These are phyloP conservation scores for Caranx ignobilis DNA, from an alignment of 2,113 vertebrate genomes.

Conservation along the genomic window DNA sequence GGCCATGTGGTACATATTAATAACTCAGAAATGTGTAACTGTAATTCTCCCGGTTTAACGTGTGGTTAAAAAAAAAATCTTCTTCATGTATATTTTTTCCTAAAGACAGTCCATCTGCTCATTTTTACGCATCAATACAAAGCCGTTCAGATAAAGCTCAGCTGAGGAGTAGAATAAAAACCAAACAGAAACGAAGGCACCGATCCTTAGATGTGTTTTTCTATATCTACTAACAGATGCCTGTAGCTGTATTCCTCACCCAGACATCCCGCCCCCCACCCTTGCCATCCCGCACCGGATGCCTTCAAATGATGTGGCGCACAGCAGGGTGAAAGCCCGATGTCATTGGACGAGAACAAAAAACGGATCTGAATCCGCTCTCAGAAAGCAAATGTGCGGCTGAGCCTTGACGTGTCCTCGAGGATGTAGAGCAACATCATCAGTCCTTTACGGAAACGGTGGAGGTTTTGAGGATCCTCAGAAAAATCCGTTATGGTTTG, in stretches of 20 bases:
- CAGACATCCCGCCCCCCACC: constrained; percentile 61
- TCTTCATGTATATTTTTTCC: not conserved
- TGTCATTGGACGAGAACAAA: not conserved
- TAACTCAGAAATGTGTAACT: not conserved
- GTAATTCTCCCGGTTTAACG: not conserved
- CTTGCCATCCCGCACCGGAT: constrained; percentile 40
- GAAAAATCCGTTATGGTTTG: not conserved
- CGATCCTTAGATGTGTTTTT: not conserved
- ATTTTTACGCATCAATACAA: constrained; percentile 22
- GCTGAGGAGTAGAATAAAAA: not conserved
- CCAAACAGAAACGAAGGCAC: not conserved
- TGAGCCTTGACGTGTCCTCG: not conserved
- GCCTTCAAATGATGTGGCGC: constrained; percentile 44
- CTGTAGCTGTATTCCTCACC: constrained; percentile 63
- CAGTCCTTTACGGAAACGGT: too few relatives aligned
- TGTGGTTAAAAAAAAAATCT: not conserved
- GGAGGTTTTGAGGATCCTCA: not conserved
- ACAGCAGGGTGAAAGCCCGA: constrained; percentile 4
- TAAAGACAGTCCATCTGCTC: not conserved
- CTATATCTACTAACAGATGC: constrained; percentile 48
- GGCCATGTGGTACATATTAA: constrained; percentile 34
- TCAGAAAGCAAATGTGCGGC: not conserved
- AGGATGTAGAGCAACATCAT: not conserved
- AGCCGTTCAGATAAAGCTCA: not conserved
- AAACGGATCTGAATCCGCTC: not conserved